These are phyloP conservation scores for Panagrolaimus sp. DNA, from an alignment of 1,140 invertebrate genomes.

Conservation along the genomic window DNA sequence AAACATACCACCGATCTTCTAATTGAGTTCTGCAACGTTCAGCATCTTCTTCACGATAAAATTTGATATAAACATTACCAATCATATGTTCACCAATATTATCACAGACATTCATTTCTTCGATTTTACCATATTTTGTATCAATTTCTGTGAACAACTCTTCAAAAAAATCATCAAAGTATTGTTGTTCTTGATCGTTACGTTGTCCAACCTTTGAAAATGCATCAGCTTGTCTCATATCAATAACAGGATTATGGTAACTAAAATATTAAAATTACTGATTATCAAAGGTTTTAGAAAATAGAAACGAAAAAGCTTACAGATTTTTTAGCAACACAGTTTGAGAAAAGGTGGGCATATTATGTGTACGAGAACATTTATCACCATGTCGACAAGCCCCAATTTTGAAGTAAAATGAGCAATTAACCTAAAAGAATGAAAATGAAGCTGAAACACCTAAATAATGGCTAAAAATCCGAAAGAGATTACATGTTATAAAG, in stretches of 20 bases:
- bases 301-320: slow-evolving; percentile 6
- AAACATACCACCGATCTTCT: slow-evolving; percentile 81
- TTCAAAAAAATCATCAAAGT: slow-evolving; percentile 98
- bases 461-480: not conserved
- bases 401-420: slow-evolving; percentile 99
- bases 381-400: slow-evolving; percentile 95
- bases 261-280: too few relatives aligned
- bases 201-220: slow-evolving; percentile 36
- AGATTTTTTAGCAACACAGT: slow-evolving; percentile 45
- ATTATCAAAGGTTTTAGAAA: too few relatives aligned
- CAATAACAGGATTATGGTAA: slow-evolving; percentile 47
- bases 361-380: slow-evolving; percentile 91
- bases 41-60: slow-evolving; percentile 94
- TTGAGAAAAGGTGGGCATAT: slow-evolving; percentile 94
- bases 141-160: slow-evolving; percentile 97
- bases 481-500: slow-evolving; percentile 13
- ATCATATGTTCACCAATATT: slow-evolving; percentile 90
- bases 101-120: slow-evolving; percentile 99
- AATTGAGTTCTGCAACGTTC: slow-evolving; percentile 91
- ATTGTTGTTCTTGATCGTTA: slow-evolving; percentile 91
- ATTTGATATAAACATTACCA: slow-evolving; percentile 65
- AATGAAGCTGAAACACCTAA: not conserved
- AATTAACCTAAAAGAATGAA: slow-evolving; percentile 82
- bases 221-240: slow-evolving; percentile 44
- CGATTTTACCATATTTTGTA: slow-evolving; percentile 92